These are phyloP conservation scores for Proteles cristata DNA, from an alignment of 2,113 vertebrate species.

Conservation along the genomic window DNA sequence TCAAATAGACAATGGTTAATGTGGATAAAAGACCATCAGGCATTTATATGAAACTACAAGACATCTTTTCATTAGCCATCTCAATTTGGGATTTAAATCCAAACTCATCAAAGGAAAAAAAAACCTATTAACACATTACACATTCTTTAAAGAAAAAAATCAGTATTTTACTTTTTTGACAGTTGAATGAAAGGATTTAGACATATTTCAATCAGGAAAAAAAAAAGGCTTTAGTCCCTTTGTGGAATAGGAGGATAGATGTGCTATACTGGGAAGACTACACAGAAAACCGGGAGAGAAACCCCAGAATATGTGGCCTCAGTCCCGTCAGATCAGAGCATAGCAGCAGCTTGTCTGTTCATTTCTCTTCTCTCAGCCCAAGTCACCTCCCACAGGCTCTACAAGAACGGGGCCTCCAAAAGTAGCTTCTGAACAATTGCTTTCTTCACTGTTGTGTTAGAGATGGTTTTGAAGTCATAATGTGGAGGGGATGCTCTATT, in stretches of 20 bases:
- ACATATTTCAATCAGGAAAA: conserved; percentile 8
- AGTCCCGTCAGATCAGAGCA: background rate
- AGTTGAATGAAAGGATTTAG: conserved; percentile 19
- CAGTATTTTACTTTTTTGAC: conserved; percentile 32
- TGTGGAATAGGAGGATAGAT: background rate
- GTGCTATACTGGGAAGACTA: background rate
- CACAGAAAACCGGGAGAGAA: background rate
- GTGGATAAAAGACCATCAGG: background rate
- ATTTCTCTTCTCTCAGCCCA: background rate
- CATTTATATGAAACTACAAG: background rate
- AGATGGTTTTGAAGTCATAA: background rate
- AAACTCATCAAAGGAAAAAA: background rate
- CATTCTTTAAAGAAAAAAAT: conserved; percentile 39
- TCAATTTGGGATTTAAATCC: conserved; percentile 38
- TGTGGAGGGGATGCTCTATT: background rate
- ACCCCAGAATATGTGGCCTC: background rate
- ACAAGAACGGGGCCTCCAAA: background rate
- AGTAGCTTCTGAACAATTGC: background rate
- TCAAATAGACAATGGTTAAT: conserved; percentile 39
- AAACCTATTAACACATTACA: background rate
- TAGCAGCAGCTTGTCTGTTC: background rate
- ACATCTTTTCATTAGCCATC: background rate
- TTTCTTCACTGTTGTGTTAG: background rate
- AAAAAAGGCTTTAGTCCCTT: background rate
- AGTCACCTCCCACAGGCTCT: background rate